Evolutionary conservation across 1,140 invertebrate species (phyloP), one percentile per base, ranked within the genome.

Genomic region (Euborellia annulipes): DNA sequence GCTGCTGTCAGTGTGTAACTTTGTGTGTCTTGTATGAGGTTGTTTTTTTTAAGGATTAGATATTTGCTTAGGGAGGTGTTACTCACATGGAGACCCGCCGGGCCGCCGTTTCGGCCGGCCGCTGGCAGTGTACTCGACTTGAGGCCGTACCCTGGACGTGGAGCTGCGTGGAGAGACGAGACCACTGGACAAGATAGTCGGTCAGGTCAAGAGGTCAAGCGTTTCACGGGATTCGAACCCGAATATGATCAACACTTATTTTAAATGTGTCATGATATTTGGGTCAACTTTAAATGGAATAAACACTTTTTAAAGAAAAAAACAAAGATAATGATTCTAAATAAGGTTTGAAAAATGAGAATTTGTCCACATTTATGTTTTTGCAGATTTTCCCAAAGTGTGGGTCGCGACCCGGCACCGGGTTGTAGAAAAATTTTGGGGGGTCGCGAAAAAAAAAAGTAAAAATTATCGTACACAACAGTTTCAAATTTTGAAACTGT

Each of bases 111-210:
- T 45, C 62, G 54, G 48, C 69, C 69, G 47, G 67, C 65, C 50
- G 72, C 71, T 52, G 79, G 79, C 62, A 84, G 71, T 48, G 81
- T 83, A 50, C 74, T 73, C 51, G 77, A 75, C 67, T 79, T 81
- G 58, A 81, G 71, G 59, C 76, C 78, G 63, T 79, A 82, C 58
- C 79, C 81, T 54, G 79, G 79, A 60, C 78, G 79, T 53, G 79
- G 77, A 54, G 73, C 71, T 60, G 66, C 67, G 44, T 60, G 58
- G 36, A 62, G 60, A 64, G 68, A 63, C 60, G 66, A 59, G 38
- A 74, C 69, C 62, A 75, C 70, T 72, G 55, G 54, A 58, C 47
- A 50, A 53, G 48, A 43, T 50, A 50, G 51, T 54, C 38, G 53
- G 16, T 18, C 13, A 39, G 3, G 36, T 18, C 3, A 17, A 39